Evolutionary conservation across 2,888 invertebrate genomes (phyloP), one percentile per base, ranked within the genome.

Genomic region (Callinectes sapidus): DNA sequence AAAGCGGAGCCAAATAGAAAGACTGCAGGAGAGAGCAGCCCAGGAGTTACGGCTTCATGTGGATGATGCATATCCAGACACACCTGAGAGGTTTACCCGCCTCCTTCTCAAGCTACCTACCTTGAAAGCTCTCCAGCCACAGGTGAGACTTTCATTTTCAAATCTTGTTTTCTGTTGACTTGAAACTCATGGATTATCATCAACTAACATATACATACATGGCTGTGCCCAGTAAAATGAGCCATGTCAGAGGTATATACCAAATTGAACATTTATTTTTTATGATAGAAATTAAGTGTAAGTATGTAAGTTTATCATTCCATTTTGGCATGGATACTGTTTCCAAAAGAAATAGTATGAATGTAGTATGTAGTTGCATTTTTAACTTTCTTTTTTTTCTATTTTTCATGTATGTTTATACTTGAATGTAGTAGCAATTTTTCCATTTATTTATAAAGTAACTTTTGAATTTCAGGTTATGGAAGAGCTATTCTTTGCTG

Each of bases 401-500:
- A 3, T n/a, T n/a, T 23, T 55, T 13, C 16, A 55, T 55, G 2
- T 55, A 55, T 1, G 13, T n/a, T 6, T 5, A n/a, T 71, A 71
- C n/a, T 5, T 71, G 71, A 71, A 10, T 1, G 23, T 71, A 23
- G n/a, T 28, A 23, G 28, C n/a, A 23, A 10, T 71, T 71, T 71
- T n/a, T n/a, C 16, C 6, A n/a, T n/a, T 71, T 71, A 71, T 2
- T n/a, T 23, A 71, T 71, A n/a, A n/a, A 71, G 6, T 23, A 3
- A 71, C n/a, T 71, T 71, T 71, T n/a, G n/a, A n/a, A 71, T 71
- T 89, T 55, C 94, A 95, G 93, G 97, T 98, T 94, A 96, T 99
- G 91, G 99, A 99, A 96, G 98, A 99, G 95, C 96, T 99, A 91
- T 99, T 99, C 96, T 99, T 99, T 95, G 97, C 98, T 5, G 98